These are phyloP conservation scores for Falco cherrug DNA, from an alignment of 2,797 vertebrate genomes.

Conservation along the genomic window DNA sequence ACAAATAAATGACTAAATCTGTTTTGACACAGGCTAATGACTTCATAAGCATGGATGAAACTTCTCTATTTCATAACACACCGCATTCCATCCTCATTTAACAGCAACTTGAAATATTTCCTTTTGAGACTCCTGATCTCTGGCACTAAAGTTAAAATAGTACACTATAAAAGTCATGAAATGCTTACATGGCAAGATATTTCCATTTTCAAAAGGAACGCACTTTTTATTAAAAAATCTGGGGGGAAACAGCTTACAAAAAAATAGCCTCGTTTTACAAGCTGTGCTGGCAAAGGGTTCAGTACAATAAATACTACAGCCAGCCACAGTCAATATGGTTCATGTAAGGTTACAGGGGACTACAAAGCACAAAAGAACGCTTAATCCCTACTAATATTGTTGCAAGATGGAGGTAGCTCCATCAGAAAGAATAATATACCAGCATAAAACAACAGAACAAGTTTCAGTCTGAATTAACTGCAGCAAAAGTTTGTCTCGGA, in stretches of 20 bases:
- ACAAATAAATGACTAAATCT: neutral
- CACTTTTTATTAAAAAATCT: neutral
- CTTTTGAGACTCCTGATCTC: neutral
- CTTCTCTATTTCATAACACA: neutral
- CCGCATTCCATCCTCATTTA: neutral
- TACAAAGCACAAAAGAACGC: neutral
- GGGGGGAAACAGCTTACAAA: neutral
- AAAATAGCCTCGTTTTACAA: constrained; percentile 22
- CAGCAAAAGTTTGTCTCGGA: neutral
- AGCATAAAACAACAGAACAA: neutral
- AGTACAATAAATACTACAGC: constrained; percentile 38
- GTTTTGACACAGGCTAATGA: neutral
- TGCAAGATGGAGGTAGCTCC: neutral
- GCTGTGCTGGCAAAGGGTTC: constrained; percentile 4
- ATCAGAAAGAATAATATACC: neutral
- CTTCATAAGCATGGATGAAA: neutral
- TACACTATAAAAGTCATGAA: neutral
- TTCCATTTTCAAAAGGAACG: constrained; percentile 1
- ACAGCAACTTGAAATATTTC: neutral
- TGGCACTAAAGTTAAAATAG: neutral
- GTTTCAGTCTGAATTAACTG: neutral
- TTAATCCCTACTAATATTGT: neutral
- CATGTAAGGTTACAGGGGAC: constrained; percentile 17
- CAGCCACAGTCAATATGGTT: constrained; percentile 47
- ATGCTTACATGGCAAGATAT: neutral